A percentile compares a stretch with the other conserved stretches of the same genome.
phyloP scores from a whole-genome alignment of 2,888 invertebrate genomes.

The Panopea generosa region DNA sequence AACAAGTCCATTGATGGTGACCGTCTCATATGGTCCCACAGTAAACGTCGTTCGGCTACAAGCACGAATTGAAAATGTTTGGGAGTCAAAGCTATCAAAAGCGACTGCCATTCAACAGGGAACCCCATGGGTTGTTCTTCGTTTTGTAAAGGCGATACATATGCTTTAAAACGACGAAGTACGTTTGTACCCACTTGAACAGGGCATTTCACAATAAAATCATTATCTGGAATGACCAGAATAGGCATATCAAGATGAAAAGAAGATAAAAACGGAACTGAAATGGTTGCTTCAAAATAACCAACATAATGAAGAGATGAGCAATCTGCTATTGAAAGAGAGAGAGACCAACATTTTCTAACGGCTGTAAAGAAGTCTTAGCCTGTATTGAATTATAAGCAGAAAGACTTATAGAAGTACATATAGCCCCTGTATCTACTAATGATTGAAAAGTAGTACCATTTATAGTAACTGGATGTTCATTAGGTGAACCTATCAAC shows the following conservation, averaged over 20 bases:
- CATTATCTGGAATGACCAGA: background rate
- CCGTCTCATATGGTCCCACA: background rate
- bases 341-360: background rate
- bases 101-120: background rate
- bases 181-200: background rate
- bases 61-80: background rate
- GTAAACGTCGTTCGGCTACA: background rate
- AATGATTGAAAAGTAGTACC: too few species aligned
- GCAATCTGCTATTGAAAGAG: constrained; percentile 2
- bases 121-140: background rate
- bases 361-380: background rate
- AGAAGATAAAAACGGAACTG: background rate
- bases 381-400: too few species aligned
- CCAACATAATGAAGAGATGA: background rate
- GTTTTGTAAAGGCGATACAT: background rate
- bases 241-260: background rate
- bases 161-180: background rate
- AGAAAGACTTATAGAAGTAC: too few species aligned
- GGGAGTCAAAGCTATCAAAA: background rate
- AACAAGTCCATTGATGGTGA: background rate
- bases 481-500: too few species aligned
- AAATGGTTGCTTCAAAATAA: background rate
- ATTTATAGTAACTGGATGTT: too few species aligned
- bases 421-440: too few species aligned
- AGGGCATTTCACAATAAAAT: background rate